Conservation (phyloP, 2,888 invertebrate species). For the Geotrupes spiniger region DNA sequence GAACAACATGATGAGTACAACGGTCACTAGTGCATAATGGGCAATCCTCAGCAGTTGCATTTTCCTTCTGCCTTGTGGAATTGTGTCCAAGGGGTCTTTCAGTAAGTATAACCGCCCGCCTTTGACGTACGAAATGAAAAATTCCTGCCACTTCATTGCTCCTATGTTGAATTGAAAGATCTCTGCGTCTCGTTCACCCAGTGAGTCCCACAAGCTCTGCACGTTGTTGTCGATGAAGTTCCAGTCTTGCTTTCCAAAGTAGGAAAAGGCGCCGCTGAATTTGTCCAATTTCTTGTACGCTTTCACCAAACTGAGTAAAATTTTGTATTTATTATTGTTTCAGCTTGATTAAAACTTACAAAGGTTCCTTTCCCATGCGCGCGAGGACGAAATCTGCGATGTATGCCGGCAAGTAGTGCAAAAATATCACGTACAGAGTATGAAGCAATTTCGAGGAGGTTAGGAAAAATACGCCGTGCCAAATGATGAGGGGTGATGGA, state of each 20-base stretch:
- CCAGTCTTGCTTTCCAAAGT: constrained; percentile 81
- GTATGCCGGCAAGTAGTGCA: constrained; percentile 62
- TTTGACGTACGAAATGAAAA: constrained; percentile 64
- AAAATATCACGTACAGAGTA: constrained; percentile 56
- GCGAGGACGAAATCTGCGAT: constrained; percentile 10
- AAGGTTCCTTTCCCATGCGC: constrained; percentile 59
- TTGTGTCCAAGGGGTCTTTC: constrained; percentile 74
- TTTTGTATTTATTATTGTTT: not conserved
- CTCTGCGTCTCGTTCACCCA: constrained; percentile 57
- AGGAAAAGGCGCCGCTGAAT: constrained; percentile 69
- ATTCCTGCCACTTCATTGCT: constrained; percentile 72
- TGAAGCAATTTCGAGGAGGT: constrained; percentile 58
- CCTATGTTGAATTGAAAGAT: constrained; percentile 64
- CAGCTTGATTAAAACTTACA: constrained; percentile 51
- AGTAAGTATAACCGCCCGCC: constrained; percentile 76
- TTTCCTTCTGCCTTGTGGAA: constrained; percentile 66
- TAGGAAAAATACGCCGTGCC: constrained; percentile 63
- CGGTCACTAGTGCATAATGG: constrained; percentile 35
- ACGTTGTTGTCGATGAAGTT: constrained; percentile 63
- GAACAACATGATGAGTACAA: not conserved
- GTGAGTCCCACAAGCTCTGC: constrained; percentile 55
- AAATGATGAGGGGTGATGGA: constrained; percentile 58
- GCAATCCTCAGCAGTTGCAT: constrained; percentile 36
- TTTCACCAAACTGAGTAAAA: not conserved
- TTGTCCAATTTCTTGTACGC: constrained; percentile 74